A percentile compares a stretch with the other conserved stretches of the same genome.
These are phyloP conservation scores for Tanaodytes sp. DNA, from an alignment of 2,888 invertebrate genomes.

Conservation along the genomic window DNA sequence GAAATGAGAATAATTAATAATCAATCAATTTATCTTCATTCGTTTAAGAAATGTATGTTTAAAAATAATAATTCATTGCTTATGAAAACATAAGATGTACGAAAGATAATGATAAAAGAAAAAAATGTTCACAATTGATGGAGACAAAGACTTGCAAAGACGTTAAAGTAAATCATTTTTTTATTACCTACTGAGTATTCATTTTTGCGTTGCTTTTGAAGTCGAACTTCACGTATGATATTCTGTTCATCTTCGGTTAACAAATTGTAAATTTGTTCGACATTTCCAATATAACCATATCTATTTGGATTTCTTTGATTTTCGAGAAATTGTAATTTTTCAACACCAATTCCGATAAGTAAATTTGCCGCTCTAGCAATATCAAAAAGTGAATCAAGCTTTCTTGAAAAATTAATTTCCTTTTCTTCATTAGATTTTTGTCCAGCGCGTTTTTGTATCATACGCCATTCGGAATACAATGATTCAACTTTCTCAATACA, in stretches of 20 bases:
- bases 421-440: constrained; percentile 19
- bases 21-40: too few relatives aligned
- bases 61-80: too few relatives aligned
- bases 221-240: constrained; percentile 6
- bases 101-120: too few relatives aligned
- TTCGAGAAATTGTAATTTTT: constrained; percentile 30
- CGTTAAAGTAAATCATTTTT: too few relatives aligned
- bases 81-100: too few relatives aligned
- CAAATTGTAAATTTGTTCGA: not conserved
- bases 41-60: too few relatives aligned
- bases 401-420: constrained; percentile 13
- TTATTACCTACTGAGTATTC: constrained; percentile 9
- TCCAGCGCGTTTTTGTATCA: constrained; percentile 21
- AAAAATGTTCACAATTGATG: too few relatives aligned
- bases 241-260: constrained; percentile 13
- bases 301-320: constrained; percentile 36
- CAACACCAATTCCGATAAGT: constrained; percentile 21
- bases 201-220: constrained; percentile 12
- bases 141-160: too few relatives aligned
- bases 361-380: constrained; percentile 13
- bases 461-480: constrained; percentile 15
- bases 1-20: too few relatives aligned
- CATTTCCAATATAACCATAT: constrained; percentile 22
- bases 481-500: constrained; percentile 26
- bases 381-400: constrained; percentile 26